Evolutionary conservation across 2,888 invertebrate genomes (phyloP), one percentile per base, ranked within the genome.

Genomic region (Mesodorylaimus sp.): DNA sequence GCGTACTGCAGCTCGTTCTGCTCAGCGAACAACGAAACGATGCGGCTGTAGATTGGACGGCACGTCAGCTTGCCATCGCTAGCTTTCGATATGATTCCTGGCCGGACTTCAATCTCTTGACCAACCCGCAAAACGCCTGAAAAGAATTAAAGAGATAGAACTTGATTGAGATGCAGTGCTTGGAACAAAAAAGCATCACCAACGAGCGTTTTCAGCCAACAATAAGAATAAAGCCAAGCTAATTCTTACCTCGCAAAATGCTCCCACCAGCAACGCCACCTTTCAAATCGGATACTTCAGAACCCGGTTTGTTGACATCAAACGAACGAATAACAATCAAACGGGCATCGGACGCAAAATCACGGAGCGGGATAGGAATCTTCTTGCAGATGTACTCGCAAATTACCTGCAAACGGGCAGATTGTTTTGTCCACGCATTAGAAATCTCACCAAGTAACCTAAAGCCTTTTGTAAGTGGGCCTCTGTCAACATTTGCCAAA

Each of bases 211-310:
- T 36, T 10, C 36, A 36, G 10, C 36, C 10, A 36, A 10, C n/a
- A n/a, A 36, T n/a, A 36, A 36, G 36, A 36, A 36, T 36, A 10
- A 10, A 32, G 32, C 32, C 13, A 13, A 32, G 21, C 10, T 25
- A 28, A 43, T 21, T 54, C 41, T n/a, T 24, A 51, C 97, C 97
- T 64, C 84, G 80, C 36, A 97, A 74, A 62, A 97, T 91, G 66
- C 93, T 93, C 39, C 97, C 97, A 56, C 97, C 97, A 50, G 97
- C 97, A 26, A 99, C 97, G 26, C 97, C 97, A 37, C 97, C 97
- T 67, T 91, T 85, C 50, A 99, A 74, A 70, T 95, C 93, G 59
- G 87, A 85, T 5, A 93, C 95, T 70, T 97, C 97, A 67, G 91
- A 93, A 42, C 97, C 97, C 2, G 97, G 97, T 71, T 97, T 99